Percentiles rank a stretch among this genome's conserved stretches.
Conservation (phyloP, 2,888 invertebrate genomes). For the Philonicus albiceps region DNA sequence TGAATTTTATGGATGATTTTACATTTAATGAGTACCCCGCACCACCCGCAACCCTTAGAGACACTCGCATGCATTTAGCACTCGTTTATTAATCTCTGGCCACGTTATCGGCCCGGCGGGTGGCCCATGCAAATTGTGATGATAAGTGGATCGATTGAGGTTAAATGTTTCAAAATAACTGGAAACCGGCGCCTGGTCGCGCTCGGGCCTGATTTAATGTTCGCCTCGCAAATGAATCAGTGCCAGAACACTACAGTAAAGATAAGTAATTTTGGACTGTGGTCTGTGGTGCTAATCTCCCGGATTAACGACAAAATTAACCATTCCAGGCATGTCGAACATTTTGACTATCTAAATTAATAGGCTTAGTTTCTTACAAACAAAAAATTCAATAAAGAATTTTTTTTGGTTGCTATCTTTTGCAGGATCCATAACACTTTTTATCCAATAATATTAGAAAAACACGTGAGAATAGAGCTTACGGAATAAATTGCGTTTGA, state of each 20-base stretch:
- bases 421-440: not conserved
- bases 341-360: not conserved
- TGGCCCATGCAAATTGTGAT: conserved; percentile 50
- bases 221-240: not conserved
- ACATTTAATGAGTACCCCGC: conserved; percentile 31
- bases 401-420: not conserved
- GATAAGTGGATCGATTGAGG: conserved; percentile 51
- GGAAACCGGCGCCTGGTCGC: not conserved
- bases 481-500: too few species aligned
- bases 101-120: conserved; percentile 46
- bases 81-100: conserved; percentile 30
- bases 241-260: not conserved
- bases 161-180: conserved; percentile 48
- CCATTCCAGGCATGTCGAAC: not conserved
- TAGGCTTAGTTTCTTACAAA: not conserved
- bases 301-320: not conserved
- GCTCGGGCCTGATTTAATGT: conserved; percentile 3
- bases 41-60: conserved; percentile 42
- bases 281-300: not conserved
- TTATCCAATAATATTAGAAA: not conserved
- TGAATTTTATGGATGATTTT: conserved; percentile 37
- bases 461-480: too few species aligned
- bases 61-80: conserved; percentile 43
- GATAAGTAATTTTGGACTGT: conserved; percentile 21
- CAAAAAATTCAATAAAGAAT: not conserved